Evolutionary conservation across 2,797 vertebrate genomes (phyloP), one percentile per base, ranked within the genome.

Genomic region (Coreius guichenoti): DNA sequence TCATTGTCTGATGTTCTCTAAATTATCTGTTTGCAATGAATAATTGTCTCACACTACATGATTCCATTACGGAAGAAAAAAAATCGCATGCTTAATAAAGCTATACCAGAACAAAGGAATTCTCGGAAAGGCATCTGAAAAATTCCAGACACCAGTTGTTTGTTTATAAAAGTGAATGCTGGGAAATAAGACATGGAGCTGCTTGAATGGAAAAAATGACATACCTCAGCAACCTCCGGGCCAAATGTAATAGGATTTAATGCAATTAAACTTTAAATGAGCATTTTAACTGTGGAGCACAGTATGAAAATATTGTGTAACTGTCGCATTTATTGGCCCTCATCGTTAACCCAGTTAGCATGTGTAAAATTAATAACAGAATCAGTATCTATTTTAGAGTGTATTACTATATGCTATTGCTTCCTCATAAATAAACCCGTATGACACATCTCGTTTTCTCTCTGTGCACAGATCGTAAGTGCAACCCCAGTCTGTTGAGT

Each of bases 401-500:
- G 31, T 3, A 12, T 54, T 74, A 11, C 4, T 49, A 29, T 39
- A 39, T 31, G n/a, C 1, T 45, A 19, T 7, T 31, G 63, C 31
- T 74, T 31, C 31, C 33, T 26, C 49, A 4, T 75, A 58, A 58
- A 77, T 33, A 80, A 61, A 12, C 29, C 5, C 4, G 1, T n/a
- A 21, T 26, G 26, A 61, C 49, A 8, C 23, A 4, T 33, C 67
- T 36, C 29, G 56, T 78, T 33, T 70, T 47, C 6, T 49, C 23
- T 86, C 63, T 87, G 39, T 17, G 8, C 6, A 65, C 89, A 98
- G 97, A 92, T 81, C 93, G 86, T 54, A 81, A 89, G 47, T 99
- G 97, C 91, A 99, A 98, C 91, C 97, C 97, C 54, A 98, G 96
- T 0, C 95, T 99, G 90, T 90, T 97, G 91, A 88, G 93, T 58